These are phyloP conservation scores for Porites evermanni DNA, from an alignment of 92 coral and sea anemone genomes.

Conservation along the genomic window DNA sequence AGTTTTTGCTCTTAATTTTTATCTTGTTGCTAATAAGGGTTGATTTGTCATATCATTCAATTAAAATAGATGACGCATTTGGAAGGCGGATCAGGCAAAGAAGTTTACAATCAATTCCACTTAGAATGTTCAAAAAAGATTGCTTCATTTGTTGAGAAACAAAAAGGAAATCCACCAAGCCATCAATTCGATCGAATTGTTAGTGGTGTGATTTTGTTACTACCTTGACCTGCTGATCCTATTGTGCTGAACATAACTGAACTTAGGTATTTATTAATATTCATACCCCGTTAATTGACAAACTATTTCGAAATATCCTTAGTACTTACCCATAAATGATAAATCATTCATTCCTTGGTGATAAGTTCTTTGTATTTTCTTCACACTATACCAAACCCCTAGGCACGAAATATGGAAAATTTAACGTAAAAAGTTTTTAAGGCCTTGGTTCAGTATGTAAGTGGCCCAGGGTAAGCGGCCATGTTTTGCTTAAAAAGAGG, in stretches of 20 bases:
- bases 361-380: constrained; percentile 4
- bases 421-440: background rate
- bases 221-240: background rate
- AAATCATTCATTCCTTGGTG: constrained; percentile 13
- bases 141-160: constrained; percentile 5
- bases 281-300: constrained; percentile 15
- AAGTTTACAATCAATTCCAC: background rate
- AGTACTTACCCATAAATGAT: constrained; percentile 1
- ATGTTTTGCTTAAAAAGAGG: background rate
- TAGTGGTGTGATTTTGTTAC: background rate
- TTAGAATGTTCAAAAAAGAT: background rate
- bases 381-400: background rate
- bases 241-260: background rate
- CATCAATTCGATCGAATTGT: background rate
- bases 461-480: too few species aligned
- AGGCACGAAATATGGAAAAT: background rate
- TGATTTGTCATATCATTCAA: constrained; percentile 25
- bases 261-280: background rate
- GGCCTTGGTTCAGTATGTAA: background rate
- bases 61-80: constrained; percentile 42
- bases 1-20: constrained; percentile 21
- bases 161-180: too few species aligned
- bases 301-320: background rate
- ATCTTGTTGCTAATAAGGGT: constrained; percentile 7
- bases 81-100: constrained; percentile 1